phyloP scores from a whole-genome alignment of 2,888 invertebrate species.

The Phaedon cochleariae region DNA sequence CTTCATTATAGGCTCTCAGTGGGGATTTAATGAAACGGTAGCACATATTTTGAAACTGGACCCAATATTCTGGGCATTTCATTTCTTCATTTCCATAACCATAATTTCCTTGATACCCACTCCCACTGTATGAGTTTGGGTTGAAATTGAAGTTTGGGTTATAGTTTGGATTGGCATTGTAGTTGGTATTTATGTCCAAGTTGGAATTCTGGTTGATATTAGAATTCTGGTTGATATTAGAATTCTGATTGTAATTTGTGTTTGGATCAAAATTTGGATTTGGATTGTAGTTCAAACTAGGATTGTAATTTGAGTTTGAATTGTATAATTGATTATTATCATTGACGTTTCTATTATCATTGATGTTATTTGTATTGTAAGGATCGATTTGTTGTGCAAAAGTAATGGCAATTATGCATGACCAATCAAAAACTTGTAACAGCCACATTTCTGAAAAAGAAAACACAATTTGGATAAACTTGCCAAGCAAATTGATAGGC shows the following conservation, averaged over 20 bases:
- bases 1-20: constrained; percentile 79
- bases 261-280: constrained; percentile 26
- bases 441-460: constrained; percentile 40
- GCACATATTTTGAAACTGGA: constrained; percentile 81
- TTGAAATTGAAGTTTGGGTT: constrained; percentile 37
- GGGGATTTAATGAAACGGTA: constrained; percentile 92
- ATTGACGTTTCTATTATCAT: constrained; percentile 26
- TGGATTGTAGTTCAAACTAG: constrained; percentile 31
- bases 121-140: constrained; percentile 25
- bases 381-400: constrained; percentile 37
- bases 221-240: constrained; percentile 22
- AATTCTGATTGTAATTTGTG: constrained; percentile 32
- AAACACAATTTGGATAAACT: constrained; percentile 1
- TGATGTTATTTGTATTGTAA: constrained; percentile 28
- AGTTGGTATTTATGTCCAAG: constrained; percentile 23
- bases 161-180: constrained; percentile 20
- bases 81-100: constrained; percentile 54
- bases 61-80: constrained; percentile 87
- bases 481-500: not conserved
- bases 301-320: constrained; percentile 34
- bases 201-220: constrained; percentile 27
- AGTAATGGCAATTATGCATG: constrained; percentile 27
- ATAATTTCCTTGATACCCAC: constrained; percentile 35
- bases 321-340: constrained; percentile 32
- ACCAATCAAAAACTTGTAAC: constrained; percentile 33